Evolutionary conservation across 2,113 vertebrate species (phyloP).

Genomic region (Emydura subglobosa): DNA sequence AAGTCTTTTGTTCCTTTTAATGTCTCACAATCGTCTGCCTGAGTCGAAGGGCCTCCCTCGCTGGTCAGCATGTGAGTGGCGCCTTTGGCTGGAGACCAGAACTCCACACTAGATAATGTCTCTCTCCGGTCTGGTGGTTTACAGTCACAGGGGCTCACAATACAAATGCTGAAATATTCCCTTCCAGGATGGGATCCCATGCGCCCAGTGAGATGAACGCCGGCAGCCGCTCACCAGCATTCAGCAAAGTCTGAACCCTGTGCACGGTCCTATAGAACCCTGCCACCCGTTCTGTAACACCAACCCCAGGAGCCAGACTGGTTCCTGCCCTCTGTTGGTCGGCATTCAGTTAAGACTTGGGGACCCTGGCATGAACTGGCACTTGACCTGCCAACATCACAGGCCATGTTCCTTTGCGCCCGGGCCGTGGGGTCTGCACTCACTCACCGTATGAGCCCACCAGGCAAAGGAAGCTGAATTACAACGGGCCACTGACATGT

Average conservation of each 20-base stretch:
- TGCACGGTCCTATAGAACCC: background rate
- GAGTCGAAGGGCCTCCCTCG: background rate
- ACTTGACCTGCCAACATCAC: background rate
- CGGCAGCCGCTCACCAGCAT: background rate
- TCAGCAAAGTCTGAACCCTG: background rate
- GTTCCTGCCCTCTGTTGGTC: too few species aligned
- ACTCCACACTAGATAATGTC: background rate
- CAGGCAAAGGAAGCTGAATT: background rate
- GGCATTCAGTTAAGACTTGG: background rate
- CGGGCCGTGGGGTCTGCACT: background rate
- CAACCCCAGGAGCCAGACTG: background rate
- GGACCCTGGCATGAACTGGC: background rate
- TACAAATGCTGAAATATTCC: background rate
- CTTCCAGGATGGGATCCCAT: background rate
- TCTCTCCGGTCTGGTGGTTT: background rate
- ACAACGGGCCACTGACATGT: too few species aligned
- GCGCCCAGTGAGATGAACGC: background rate
- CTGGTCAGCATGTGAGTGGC: background rate
- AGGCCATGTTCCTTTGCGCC: background rate
- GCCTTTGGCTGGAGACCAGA: background rate
- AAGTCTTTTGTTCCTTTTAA: background rate
- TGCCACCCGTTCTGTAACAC: background rate
- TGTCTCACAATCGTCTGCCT: background rate
- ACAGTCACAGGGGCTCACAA: background rate
- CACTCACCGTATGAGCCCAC: fast-evolving